Evolutionary conservation across 2,888 invertebrate species (phyloP), one percentile per base, ranked within the genome.

Genomic region (Harpagoxenus sublaevis): DNA sequence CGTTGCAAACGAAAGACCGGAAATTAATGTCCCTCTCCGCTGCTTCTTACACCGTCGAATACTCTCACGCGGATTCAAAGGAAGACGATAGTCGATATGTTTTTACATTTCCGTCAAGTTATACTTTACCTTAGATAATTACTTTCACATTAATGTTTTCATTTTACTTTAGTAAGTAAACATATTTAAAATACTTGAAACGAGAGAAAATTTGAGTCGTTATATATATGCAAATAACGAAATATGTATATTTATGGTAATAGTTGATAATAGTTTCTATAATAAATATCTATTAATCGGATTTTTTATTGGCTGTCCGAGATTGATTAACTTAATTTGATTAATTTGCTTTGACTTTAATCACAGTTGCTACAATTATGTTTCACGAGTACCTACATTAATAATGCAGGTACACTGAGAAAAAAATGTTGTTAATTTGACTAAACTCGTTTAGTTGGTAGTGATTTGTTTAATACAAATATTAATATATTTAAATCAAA

Each of bases 1-100:
- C 85, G 62, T 83, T 83, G 86, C 77, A 79, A 87, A 88, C 84
- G 88, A 83, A 83, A 84, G 84, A 75, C 85, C 89, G 90, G 89
- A 90, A 89, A 89, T 89, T 89, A 89, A 90, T 88, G 87, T 83
- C 85, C 75, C 73, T 73, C 62, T 88, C 48, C 81, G 68, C 70
- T 84, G 74, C 86, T 89, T 88, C 85, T 81, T 83, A 55, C 70
- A 45, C 35, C 68, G 71, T 70, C 51, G 51, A 62, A 75, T 60
- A 42, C 42, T 68, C 51, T 39, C 65, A 28, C 15, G 35, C 15
- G 23, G 23, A 39, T 65, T 68, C 77, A 60, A 63, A 68, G 53
- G 53, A 42, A 31, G 28, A 63, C n/a, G 60, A 45, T 57, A 57
- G 53, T 45, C 9, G 63, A 48, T 31, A 66, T 71, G 65, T 81